Base-by-base conservation (phyloP, 2,888 invertebrate genomes). In the Latheticus oryzae region DNA sequence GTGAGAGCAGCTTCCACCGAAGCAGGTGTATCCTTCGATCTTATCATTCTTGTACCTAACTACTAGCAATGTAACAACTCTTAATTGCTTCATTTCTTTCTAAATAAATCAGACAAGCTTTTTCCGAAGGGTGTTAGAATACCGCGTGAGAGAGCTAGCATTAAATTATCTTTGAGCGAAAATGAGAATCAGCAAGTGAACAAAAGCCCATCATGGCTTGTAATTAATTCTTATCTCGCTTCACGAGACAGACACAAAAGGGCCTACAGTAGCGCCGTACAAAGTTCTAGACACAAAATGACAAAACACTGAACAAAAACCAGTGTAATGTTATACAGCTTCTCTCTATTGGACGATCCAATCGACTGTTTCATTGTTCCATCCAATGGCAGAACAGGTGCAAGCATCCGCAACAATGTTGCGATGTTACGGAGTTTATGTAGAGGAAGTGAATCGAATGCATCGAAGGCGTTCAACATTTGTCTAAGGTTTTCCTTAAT, bases 201-300 rank as follows among this genome's bases (percentile, higher is more conserved):
- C 75, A 78, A 79, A 73, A 73, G 65, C 58, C 67, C 72, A 75
- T 76, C 76, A 73, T 72, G 75, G 77, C 75, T 78, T 73, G 78
- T 79, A 79, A 79, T 80, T 80, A 80, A 80, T 80, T 79, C 79
- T 80, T 80, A 80, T 80, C 79, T 77, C 77, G 77, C 78, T 77
- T 71, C 76, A 76, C 72, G 72, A 79, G 76, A 65, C 73, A 71
- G 66, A 66, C 72, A 79, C 78, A 79, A 78, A 75, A 71, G 73
- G 61, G 57, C 56, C 63, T 56, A 72, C 73, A 74, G 75, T 72
- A 70, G 71, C 70, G 70, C 75, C 73, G 72, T 73, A 76, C 76
- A 75, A 76, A 77, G 74, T 77, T 76, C 75, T 70, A 76, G 76
- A 77, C 76, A 77, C 77, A 77, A 77, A 77, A 76, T 76, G 77